These are phyloP conservation scores for Callorhinus ursinus DNA, from an alignment of 2,113 vertebrate genomes.

Conservation along the genomic window DNA sequence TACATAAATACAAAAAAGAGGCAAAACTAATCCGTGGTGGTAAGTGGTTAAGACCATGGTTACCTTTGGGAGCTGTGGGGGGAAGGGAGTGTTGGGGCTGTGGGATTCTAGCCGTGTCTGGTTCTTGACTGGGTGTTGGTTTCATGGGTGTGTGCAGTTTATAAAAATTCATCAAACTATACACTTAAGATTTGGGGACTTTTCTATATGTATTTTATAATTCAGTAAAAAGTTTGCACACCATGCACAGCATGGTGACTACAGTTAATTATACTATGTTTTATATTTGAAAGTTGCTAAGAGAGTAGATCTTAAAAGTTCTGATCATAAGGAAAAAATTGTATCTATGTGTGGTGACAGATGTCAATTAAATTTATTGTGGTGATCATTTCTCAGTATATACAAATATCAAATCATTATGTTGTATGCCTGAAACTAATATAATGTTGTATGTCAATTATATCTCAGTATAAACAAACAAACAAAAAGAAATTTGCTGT, in stretches of 20 bases:
- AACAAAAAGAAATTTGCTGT: slow-evolving; percentile 5
- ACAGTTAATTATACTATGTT: neutral
- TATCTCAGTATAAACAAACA: neutral
- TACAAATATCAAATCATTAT: neutral
- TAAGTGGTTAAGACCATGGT: too few relatives aligned
- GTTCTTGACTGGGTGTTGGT: neutral
- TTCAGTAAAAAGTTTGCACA: neutral
- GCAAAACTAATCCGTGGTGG: neutral
- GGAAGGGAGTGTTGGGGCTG: neutral
- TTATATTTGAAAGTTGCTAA: neutral
- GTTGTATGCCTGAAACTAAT: neutral
- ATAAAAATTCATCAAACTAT: neutral
- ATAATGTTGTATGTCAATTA: neutral
- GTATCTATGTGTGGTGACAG: neutral
- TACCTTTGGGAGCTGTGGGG: neutral
- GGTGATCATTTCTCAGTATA: neutral
- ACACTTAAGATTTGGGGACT: neutral
- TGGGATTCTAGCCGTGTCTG: neutral
- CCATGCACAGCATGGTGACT: neutral
- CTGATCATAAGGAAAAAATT: neutral
- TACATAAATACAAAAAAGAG: neutral
- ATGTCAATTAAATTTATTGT: neutral
- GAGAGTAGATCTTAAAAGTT: neutral
- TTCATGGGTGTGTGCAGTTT: neutral
- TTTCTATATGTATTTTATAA: neutral